These are phyloP conservation scores for Brachynemurus nebulosus DNA, from an alignment of 2,888 invertebrate genomes.

Conservation along the genomic window DNA sequence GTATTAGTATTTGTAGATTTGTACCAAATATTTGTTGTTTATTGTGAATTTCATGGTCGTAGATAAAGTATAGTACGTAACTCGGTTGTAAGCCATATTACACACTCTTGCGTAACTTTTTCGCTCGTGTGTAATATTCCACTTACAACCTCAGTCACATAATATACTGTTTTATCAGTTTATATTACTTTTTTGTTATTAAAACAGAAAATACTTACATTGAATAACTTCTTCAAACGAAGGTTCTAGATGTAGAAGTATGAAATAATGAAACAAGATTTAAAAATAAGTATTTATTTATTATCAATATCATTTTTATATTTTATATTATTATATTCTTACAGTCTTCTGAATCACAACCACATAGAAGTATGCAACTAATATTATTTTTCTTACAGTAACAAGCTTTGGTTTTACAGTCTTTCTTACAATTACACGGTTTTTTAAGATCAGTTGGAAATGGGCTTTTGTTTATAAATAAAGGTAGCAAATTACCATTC, in stretches of 20 bases:
- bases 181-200: too few species aligned
- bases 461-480: not conserved
- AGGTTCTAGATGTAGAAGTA: too few species aligned
- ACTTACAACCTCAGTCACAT: too few species aligned
- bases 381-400: not conserved
- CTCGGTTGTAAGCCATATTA: too few species aligned
- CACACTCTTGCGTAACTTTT: too few species aligned
- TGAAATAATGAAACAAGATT: not conserved
- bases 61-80: too few species aligned
- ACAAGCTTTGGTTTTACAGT: not conserved
- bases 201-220: not conserved
- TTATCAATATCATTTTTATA: not conserved
- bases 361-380: not conserved
- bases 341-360: not conserved
- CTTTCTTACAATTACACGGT: not conserved
- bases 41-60: too few species aligned
- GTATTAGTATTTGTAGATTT: too few species aligned
- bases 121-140: too few species aligned
- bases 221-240: not conserved
- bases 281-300: slow-evolving; percentile 2
- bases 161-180: too few species aligned
- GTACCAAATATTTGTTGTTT: too few species aligned
- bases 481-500: not conserved
- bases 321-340: not conserved
- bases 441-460: not conserved